Percentiles rank a stretch among this genome's conserved stretches.
phyloP scores from a whole-genome alignment of 2,888 invertebrate genomes.

The Erebia ligea region DNA sequence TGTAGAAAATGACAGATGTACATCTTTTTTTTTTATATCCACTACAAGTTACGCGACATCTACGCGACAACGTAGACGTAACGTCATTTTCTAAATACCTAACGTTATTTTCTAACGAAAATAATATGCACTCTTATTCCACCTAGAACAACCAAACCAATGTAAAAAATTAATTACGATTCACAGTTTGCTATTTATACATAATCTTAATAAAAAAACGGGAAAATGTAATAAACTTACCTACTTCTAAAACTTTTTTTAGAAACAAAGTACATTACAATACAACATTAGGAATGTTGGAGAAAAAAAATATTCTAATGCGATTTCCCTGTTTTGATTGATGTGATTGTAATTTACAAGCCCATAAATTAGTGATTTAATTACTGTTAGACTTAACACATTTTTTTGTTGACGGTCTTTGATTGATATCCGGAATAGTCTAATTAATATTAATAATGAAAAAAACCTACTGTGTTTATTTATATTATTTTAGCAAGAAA shows the following conservation, averaged over 20 bases:
- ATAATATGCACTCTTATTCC: too few relatives aligned
- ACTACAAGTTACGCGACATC: too few relatives aligned
- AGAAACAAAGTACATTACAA: not conserved
- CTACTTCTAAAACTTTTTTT: not conserved
- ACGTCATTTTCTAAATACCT: too few relatives aligned
- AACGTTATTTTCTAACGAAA: too few relatives aligned
- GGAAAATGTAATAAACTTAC: too few relatives aligned
- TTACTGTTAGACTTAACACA: not conserved
- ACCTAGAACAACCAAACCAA: not conserved
- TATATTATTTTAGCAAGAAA: too few relatives aligned
- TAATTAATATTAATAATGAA: too few relatives aligned
- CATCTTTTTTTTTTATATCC: too few relatives aligned
- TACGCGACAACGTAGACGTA: too few relatives aligned
- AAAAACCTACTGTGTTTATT: too few relatives aligned
- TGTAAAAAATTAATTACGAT: not conserved
- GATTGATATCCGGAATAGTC: too few relatives aligned
- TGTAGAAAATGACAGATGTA: too few relatives aligned
- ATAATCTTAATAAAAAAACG: not conserved
- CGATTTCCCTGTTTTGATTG: slow-evolving; percentile 16
- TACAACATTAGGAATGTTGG: not conserved
- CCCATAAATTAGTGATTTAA: slow-evolving; percentile 5
- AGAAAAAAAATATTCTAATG: slow-evolving; percentile 20
- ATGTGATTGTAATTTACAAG: slow-evolving; percentile 9
- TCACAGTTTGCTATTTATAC: not conserved
- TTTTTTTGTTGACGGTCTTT: not conserved